Evolutionary conservation across 2,888 invertebrate species (phyloP), one percentile per base, ranked within the genome.

Genomic region (Dorcus hopei): DNA sequence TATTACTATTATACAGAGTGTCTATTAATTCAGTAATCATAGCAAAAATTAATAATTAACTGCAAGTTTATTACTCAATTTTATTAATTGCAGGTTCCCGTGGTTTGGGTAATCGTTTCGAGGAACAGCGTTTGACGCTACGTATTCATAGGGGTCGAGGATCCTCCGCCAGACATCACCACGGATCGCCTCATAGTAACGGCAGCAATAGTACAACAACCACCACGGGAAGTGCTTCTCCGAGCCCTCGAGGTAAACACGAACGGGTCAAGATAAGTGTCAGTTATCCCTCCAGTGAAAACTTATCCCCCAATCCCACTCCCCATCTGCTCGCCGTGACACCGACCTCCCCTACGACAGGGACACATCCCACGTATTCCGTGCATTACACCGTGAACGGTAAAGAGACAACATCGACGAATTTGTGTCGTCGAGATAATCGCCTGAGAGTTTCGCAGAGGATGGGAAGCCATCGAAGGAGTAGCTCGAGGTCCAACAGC

Each of bases 71-170:
- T 33, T 33, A 33, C 1, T 1, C 1, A 33, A 7, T 33, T 33
- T 3, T 33, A 33, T 39, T 51, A n/a, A 38, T 70, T 71, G 11
- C 72, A 83, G 87, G 87, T 58, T 78, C 81, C n/a, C 83, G 84
- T 68, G 87, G 87, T 43, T 78, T 88, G 52, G 89, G 90, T 33
- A 88, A 82, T 70, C 87, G 93, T 26, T 93, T 93, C 74, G 92
- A 93, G 69, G 93, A 94, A 75, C 93, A 94, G 76, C 87, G 93
- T n/a, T 81, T 96, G 40, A 96, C 95, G 0, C 78, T 97, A 61
- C 84, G 96, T 65, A 95, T 97, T 68, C 96, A 97, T 77, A 83
- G 95, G 0, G 96, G 96, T 0, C 82, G 91, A 1, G 88, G 90
- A 0, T 89, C 88, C 3, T 81, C 82, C 33, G 78, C 79, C 45